Evolutionary conservation across 2,888 invertebrate genomes (phyloP).

Genomic region (Micropterix aruncella): DNA sequence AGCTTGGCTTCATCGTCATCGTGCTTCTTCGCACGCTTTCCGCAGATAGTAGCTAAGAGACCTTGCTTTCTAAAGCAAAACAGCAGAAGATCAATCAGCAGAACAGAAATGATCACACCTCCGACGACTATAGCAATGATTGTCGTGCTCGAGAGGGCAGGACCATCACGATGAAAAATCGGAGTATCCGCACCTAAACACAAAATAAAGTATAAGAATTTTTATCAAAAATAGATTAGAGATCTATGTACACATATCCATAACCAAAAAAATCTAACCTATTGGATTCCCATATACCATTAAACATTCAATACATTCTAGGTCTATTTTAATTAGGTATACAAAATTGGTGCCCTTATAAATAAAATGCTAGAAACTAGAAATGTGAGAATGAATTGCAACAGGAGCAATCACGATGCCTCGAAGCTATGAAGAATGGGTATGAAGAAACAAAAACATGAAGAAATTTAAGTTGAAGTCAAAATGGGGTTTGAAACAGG

Average conservation of each 20-base stretch:
- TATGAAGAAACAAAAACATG: too few relatives aligned
- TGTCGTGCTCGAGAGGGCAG: constrained; percentile 53
- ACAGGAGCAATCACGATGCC: too few relatives aligned
- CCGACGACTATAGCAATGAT: constrained; percentile 79
- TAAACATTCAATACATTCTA: constrained; percentile 20
- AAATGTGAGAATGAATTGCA: too few relatives aligned
- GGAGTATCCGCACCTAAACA: constrained; percentile 11
- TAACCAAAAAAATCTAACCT: constrained; percentile 8
- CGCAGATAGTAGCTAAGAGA: constrained; percentile 53
- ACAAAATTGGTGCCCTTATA: too few relatives aligned
- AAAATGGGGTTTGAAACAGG: neutral
- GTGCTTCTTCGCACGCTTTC: constrained; percentile 50
- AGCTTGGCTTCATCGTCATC: constrained; percentile 73
- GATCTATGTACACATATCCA: constrained; percentile 14
- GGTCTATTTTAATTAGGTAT: too few relatives aligned
- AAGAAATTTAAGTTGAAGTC: too few relatives aligned
- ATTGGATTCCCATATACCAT: constrained; percentile 14
- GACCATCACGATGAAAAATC: constrained; percentile 21
- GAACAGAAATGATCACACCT: constrained; percentile 62
- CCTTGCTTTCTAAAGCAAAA: constrained; percentile 53
- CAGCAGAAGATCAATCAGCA: constrained; percentile 77
- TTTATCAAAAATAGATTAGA: neutral
- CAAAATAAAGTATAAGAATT: constrained; percentile 4
- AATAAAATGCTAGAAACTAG: too few relatives aligned
- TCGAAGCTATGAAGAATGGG: too few relatives aligned